Base-by-base conservation (phyloP, 1,140 invertebrate species). In the Heliothis virescens region DNA sequence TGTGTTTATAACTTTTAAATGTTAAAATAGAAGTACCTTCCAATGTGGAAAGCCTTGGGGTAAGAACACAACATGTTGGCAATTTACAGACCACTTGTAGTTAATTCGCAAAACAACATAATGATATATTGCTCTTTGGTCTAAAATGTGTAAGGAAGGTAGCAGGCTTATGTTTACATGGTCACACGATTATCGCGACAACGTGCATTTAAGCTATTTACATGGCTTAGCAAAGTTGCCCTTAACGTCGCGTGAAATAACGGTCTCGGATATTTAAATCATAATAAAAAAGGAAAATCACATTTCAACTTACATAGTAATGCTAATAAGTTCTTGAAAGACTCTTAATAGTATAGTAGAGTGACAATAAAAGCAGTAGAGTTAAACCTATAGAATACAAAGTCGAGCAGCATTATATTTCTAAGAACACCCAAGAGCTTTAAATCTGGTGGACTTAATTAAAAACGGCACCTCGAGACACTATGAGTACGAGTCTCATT, bases 361-460 rank as follows among this genome's bases (percentile, higher is more conserved):
- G 34, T 26, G 21, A 26, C 7, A 41, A 41, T 5, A 41, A 9
- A 41, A 67, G 41, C 48, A 55, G 29, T 41, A 59, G 52, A 73
- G 53, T 15, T 59, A 11, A 26, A 3, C 10, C 29, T 21, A 60
- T 47, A 18, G 5, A 60, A 52, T 12, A 15, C 13, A 60, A 26
- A n/a, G 34, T 59, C 2, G 26, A 52, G 52, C 26, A 52, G n/a
- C 11, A 34, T 50, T 52, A 63, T 10, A 52, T 34, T 55, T 57
- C 18, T 41, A 63, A 52, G 59, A 29, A 41, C 59, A 47, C 41
- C 29, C 34, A 26, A 48, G 34, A 29, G 34, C 16, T 60, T 41
- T 77, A 77, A 77, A 65, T 63, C 60, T 62, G 59, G 60, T 77
- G 16, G 60, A 65, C 60, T 77, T 77, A 77, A 65, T 77, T 65